Conservation (phyloP, 2,113 vertebrate species). For the Hylia prasina region DNA sequence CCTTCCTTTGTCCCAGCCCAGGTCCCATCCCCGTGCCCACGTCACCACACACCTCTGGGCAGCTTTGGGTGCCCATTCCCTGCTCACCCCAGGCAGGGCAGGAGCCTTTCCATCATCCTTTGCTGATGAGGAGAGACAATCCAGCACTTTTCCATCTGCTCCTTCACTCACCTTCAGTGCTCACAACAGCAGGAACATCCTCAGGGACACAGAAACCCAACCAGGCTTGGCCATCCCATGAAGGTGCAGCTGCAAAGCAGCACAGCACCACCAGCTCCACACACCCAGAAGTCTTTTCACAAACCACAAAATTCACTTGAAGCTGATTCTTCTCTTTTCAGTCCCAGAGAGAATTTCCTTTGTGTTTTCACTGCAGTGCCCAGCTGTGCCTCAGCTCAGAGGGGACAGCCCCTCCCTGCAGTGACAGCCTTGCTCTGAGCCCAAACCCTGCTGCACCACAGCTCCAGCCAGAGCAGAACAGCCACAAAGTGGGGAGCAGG, state of each 20-base stretch:
- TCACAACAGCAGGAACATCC: fast-evolving
- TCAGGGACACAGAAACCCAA: fast-evolving
- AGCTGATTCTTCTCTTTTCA: neutral
- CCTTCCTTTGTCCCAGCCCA: fast-evolving
- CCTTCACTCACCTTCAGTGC: neutral
- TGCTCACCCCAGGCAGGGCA: neutral
- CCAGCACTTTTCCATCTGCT: neutral
- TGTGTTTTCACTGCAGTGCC: fast-evolving
- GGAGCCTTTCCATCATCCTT: neutral
- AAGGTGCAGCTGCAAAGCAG: neutral
- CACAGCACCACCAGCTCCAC: fast-evolving
- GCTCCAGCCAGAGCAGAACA: neutral
- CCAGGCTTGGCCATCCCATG: fast-evolving
- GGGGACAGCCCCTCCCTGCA: neutral
- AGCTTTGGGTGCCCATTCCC: neutral
- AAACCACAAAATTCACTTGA: neutral
- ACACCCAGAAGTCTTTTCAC: neutral
- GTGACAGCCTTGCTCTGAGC: neutral
- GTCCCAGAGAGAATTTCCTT: too few relatives aligned
- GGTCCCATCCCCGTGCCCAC: neutral
- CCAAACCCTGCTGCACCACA: neutral
- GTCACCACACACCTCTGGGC: fast-evolving
- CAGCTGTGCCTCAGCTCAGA: neutral
- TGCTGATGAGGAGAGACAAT: neutral
- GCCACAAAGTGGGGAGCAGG: neutral